Percentiles rank a stretch among this genome's conserved stretches.
Evolutionary conservation across 2,888 invertebrate genomes (phyloP).

Genomic region (Steromphala cineraria): DNA sequence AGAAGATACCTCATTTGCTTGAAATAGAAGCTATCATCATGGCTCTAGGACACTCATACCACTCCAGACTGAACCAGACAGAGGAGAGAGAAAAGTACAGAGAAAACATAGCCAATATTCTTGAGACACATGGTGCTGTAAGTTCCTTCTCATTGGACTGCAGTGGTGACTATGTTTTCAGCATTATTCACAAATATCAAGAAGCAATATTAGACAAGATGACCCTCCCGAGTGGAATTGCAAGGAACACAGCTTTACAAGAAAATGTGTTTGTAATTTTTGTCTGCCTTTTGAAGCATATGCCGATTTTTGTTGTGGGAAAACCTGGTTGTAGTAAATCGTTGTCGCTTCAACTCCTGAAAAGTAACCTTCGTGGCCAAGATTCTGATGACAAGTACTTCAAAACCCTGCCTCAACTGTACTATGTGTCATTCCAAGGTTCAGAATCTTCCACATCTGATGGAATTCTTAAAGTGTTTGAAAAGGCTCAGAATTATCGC

Average conservation of each 20-base stretch:
- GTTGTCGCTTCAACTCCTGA: slow-evolving; percentile 24
- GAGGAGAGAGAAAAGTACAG: not conserved
- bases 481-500: slow-evolving; percentile 19
- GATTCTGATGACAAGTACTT: slow-evolving; percentile 24
- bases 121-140: not conserved
- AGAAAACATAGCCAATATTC: not conserved
- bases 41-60: slow-evolving; percentile 16
- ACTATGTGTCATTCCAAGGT: slow-evolving; percentile 26
- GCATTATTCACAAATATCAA: slow-evolving; percentile 14
- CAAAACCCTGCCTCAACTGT: slow-evolving; percentile 21
- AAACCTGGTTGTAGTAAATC: slow-evolving; percentile 34
- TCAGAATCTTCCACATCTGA: slow-evolving; percentile 35
- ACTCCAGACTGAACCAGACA: not conserved
- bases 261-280: slow-evolving; percentile 34
- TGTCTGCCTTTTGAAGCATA: slow-evolving; percentile 25
- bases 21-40: slow-evolving; percentile 7
- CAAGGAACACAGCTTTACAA: slow-evolving; percentile 27
- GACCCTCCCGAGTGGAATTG: slow-evolving; percentile 27
- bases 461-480: slow-evolving; percentile 34
- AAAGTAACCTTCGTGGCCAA: slow-evolving; percentile 24
- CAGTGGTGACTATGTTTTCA: not conserved
- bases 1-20: not conserved
- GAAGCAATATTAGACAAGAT: slow-evolving; percentile 23
- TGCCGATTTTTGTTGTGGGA: slow-evolving; percentile 32
- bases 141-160: not conserved